Evolutionary conservation across 2,888 invertebrate species (phyloP), one percentile per base, ranked within the genome.

Genomic region (Drosophila seclusa): DNA sequence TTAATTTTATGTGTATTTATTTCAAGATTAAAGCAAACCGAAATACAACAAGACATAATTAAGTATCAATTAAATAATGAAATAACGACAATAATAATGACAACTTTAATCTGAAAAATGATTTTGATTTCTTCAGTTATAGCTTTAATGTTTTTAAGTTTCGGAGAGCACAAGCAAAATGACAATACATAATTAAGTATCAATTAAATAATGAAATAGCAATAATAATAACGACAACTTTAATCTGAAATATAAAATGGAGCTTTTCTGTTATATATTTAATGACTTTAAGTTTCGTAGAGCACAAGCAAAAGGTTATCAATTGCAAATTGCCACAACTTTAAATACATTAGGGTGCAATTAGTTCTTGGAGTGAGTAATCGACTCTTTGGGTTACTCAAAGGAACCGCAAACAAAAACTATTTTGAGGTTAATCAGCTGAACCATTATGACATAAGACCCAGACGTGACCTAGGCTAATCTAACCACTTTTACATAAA

Each of bases 1-100:
- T 75, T 55, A 34, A 58, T 65, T 69, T 54, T 42, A 34, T 62
- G 54, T n/a, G 16, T 36, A 57, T 61, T 65, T 55, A 54, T 36
- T 1, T 8, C 2, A 11, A 52, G 36, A 69, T 57, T 62, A 62
- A 61, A 31, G 49, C 38, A 31, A 49, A 36, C 2, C 13, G 4
- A 60, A 24, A 16, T 2, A 24, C 11, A 16, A 2, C 18, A 2
- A 10, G 13, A 1, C 29, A 1, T n/a, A 29, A 29, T 13, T 40
- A 16, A 16, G 27, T 45, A 29, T 5, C 10, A 63, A 50, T 52
- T 64, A 29, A 64, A 50, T 64, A 34, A 27, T 29, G 18, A 58
- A 10, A 60, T 36, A 48, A 2, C 4, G 5, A 27, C 49, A 49
- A 6, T 32, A 16, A 8, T 27, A 45, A 27, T 4, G 13, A 7